Evolutionary conservation across 2,113 vertebrate genomes (phyloP), one percentile per base, ranked within the genome.

Genomic region (Leuciscus idus): DNA sequence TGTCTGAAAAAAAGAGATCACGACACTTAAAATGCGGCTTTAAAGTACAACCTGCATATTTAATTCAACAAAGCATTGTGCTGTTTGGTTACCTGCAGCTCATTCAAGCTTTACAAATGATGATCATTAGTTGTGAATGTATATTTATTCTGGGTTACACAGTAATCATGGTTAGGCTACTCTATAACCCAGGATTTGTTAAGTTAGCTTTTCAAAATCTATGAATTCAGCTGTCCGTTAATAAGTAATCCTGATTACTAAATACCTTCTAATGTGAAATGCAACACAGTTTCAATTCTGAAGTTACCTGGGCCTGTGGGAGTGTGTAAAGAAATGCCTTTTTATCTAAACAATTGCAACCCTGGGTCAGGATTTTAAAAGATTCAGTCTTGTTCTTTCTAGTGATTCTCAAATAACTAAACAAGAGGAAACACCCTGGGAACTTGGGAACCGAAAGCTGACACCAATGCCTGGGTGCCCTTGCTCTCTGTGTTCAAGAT

Each of bases 141-240:
- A 66, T 68, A 70, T 82, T 82, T 82, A 36, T 36, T 52, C 62
- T 70, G 46, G 19, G 81, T 82, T 84, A 83, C 82, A 73, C 23
- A 73, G 48, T 84, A 84, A 84, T 43, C 68, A 55, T 15, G 82
- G 28, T 84, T 84, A 26, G 26, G 26, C 26, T 26, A 84, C 33
- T 43, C 48, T 59, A 43, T 59, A 84, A 84, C 68, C 68, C 17
- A 52, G 43, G 43, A 68, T 82, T 50, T 66, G 10, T 82, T 15
- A 30, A 52, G 26, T 82, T 50, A 70, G 7, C 62, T 26, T 72
- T 73, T 43, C 15, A 57, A 50, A 28, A 73, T 57, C 48, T 12
- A 72, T 84, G 21, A 84, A 73, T 70, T 33, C 46, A 19, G 30
- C 23, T 74, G 13, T 9, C 4, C 4, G 82, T 84, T 59, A 84